phyloP scores from a whole-genome alignment of 2,113 vertebrate species.

The Epinephelus cyanopodus region DNA sequence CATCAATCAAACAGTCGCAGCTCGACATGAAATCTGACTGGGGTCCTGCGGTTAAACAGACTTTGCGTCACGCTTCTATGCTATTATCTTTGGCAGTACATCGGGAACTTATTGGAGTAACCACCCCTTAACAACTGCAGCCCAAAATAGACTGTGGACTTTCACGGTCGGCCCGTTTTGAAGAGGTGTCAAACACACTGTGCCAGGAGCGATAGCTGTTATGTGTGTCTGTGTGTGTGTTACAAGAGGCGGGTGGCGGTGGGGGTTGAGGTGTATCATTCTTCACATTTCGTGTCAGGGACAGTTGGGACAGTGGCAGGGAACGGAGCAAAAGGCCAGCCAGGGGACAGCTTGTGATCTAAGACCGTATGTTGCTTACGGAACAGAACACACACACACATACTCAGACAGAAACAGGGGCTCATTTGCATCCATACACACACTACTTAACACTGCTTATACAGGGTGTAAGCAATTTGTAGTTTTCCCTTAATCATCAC shows the following conservation, averaged over 20 bases:
- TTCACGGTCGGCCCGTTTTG: slow-evolving; percentile 68
- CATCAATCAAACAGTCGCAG: slow-evolving; percentile 43
- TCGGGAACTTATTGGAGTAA: slow-evolving; percentile 72
- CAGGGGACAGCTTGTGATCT: slow-evolving; percentile 72
- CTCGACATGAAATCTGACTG: slow-evolving; percentile 55
- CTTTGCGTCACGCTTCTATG: slow-evolving; percentile 59
- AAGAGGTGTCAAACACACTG: slow-evolving; percentile 75
- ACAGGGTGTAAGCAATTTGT: slow-evolving; percentile 6
- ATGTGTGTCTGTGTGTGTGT: slow-evolving; percentile 30
- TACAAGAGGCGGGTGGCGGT: slow-evolving; percentile 3
- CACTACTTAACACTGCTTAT: not conserved
- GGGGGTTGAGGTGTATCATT: slow-evolving; percentile 52
- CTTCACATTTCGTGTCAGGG: slow-evolving; percentile 59
- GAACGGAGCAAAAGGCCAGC: slow-evolving; percentile 73
- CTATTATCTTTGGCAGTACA: slow-evolving; percentile 80
- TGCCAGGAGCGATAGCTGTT: slow-evolving; percentile 58
- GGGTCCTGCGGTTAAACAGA: slow-evolving; percentile 59
- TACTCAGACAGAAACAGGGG: slow-evolving; percentile 21
- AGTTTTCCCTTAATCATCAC: not conserved
- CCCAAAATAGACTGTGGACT: slow-evolving; percentile 75
- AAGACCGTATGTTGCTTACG: slow-evolving; percentile 32
- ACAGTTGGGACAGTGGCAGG: slow-evolving; percentile 69
- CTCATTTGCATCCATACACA: not conserved
- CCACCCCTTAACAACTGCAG: slow-evolving; percentile 76
- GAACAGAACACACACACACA: slow-evolving; percentile 43